phyloP scores from a whole-genome alignment of 2,888 invertebrate species.

The Chaetoderma sp. region DNA sequence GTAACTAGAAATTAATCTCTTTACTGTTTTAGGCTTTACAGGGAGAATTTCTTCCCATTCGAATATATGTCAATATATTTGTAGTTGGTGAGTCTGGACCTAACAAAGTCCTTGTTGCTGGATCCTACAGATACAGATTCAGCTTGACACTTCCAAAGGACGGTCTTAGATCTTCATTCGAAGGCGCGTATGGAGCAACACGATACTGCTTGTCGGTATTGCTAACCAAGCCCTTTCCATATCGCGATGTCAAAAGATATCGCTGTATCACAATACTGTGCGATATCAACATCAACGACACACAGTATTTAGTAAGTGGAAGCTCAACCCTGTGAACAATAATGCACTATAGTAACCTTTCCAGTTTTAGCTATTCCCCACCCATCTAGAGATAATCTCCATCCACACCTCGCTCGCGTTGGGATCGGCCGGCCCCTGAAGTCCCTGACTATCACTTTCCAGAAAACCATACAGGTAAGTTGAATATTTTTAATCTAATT shows the following conservation, averaged over 20 bases:
- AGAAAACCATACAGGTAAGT: too few relatives aligned
- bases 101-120: conserved; percentile 20
- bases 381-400: background rate
- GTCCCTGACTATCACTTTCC: too few relatives aligned
- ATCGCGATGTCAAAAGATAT: conserved; percentile 33
- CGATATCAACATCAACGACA: conserved; percentile 33
- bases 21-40: too few relatives aligned
- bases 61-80: too few relatives aligned
- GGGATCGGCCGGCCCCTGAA: too few relatives aligned
- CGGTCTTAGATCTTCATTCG: conserved; percentile 42
- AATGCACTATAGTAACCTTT: background rate
- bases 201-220: conserved; percentile 40
- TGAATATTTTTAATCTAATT: too few relatives aligned
- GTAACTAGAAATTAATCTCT: too few relatives aligned
- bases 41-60: too few relatives aligned
- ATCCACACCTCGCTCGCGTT: too few relatives aligned
- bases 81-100: background rate
- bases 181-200: conserved; percentile 41
- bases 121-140: conserved; percentile 34
- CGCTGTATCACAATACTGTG: conserved; percentile 39
- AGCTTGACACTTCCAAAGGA: conserved; percentile 34
- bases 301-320: background rate
- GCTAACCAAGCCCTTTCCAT: conserved; percentile 39
- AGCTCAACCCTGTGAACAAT: background rate
- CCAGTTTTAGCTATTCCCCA: background rate